Evolutionary conservation across 2,797 vertebrate species (phyloP), one percentile per base, ranked within the genome.

Genomic region (Falco berigora): DNA sequence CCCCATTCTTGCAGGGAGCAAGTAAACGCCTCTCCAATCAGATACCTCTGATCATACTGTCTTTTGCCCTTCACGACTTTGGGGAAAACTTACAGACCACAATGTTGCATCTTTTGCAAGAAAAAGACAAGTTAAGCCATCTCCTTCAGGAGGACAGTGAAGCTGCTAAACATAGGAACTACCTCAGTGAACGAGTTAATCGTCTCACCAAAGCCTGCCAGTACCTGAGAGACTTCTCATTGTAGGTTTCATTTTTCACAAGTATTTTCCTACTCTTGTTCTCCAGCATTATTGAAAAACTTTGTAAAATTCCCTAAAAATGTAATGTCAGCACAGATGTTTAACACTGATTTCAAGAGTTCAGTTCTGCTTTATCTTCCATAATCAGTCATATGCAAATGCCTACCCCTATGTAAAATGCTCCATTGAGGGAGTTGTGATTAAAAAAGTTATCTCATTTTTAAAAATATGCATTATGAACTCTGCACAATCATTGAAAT

Each of bases 21-120:
- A 93, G 95, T 38, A 95, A 96, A 40, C 98, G 98, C 74, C 97
- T 99, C 67, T 95, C 98, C 47, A 98, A 98, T 88, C 99, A 99
- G 96, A 96, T 99, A 81, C 99, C 99, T 1, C 88, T 99, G 83
- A 98, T 99, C 95, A 98, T 99, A 92, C 98, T 98, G 63, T 99
- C 98, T 94, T 96, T 96, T 90, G 72, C 98, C 63, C 97, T 99
- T 46, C 97, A 98, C 47, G 97, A 98, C 59, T 97, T 96, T 0
- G 98, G 98, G 2, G 15, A 75, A 3, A 78, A 96, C 19, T 92
- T 99, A 62, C 98, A 98, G 87, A 98, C 95, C 32, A 84, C 96
- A 74, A 98, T 98, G 98, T 49, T 99, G 49, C 98, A 98, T 53
- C 97, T 99, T 72, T 61, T 99, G 28, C 98, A 99, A 83, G 97